Percentiles rank a stretch among this genome's conserved stretches.
Conservation (phyloP, 2,888 invertebrate genomes). For the Coelogynopora nodosa region DNA sequence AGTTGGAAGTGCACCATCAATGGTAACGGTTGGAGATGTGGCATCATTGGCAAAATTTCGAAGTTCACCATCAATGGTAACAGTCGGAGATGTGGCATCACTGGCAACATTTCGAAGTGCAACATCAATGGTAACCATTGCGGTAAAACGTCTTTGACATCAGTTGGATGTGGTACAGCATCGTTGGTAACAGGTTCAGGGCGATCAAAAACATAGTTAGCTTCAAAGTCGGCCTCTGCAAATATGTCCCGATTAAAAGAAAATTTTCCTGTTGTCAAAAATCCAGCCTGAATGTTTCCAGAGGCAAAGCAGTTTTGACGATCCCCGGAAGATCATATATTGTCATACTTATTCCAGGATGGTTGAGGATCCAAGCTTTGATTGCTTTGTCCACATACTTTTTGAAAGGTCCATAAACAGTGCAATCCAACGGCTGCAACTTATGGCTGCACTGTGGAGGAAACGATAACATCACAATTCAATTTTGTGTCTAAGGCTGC, state of each 20-base stretch:
- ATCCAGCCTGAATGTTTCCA: slow-evolving; percentile 9
- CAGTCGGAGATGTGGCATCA: background rate
- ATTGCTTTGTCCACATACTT: slow-evolving; percentile 52
- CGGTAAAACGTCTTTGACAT: background rate
- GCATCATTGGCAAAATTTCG: background rate
- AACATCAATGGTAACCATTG: background rate
- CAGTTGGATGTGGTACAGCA: background rate
- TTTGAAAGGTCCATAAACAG: slow-evolving; percentile 48
- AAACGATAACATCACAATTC: slow-evolving; percentile 50
- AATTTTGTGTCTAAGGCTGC: slow-evolving; percentile 50
- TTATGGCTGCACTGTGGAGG: background rate
- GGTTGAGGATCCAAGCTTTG: slow-evolving; percentile 53
- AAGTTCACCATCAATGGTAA: background rate
- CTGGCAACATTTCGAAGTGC: background rate
- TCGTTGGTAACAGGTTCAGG: background rate
- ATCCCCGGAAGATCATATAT: slow-evolving; percentile 50
- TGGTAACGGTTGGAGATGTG: background rate
- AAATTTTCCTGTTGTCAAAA: background rate
- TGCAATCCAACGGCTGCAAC: background rate
- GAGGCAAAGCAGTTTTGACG: slow-evolving; percentile 21
- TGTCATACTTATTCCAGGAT: slow-evolving; percentile 54
- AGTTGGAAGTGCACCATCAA: background rate
- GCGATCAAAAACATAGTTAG: background rate
- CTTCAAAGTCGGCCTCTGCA: background rate
- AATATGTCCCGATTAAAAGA: background rate